Evolutionary conservation across 2,113 vertebrate species (phyloP), one percentile per base, ranked within the genome.

Genomic region (Anguilla rostrata): DNA sequence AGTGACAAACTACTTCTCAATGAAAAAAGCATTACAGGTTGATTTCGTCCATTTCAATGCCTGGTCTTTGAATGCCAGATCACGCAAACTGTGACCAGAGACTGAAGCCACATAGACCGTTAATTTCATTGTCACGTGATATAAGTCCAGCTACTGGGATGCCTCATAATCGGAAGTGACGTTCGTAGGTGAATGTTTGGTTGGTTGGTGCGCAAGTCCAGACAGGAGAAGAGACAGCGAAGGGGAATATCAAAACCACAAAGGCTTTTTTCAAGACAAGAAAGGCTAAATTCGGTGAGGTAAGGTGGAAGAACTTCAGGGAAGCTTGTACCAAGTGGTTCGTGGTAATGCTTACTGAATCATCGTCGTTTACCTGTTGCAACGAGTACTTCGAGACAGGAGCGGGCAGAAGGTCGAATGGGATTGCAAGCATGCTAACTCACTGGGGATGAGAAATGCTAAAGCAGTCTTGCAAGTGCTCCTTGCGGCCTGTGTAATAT

Each of bases 391-490:
- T 84, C 87, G 78, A 41, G 85, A 82, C 86, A 88, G 85, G 83
- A 75, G 81, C 56, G 81, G 86, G 5, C 66, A 29, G 81, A 60
- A 86, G 83, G 81, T 79, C 71, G 53, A 86, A 81, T 86, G 80
- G 81, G 80, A 86, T 85, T 57, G 78, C 78, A 14, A 41, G 41
- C 22, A 9, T 0, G 49, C 81, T 49, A 46, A 53, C 41, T 83
- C 22, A 86, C 85, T 75, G 39, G 53, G 87, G 88, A 87, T 88
- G 86, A 85, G 87, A 86, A 89, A 87, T 89, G 84, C 84, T 84
- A 87, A 87, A 87, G 85, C 83, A 81, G 60, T 83, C 60, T 80
- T 81, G 60, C 84, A 86, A 39, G 22, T 66, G 18, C 43, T 81
- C 41, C 57, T 78, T 78, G 88, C 63, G 87, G 88, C 88, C 86